phyloP scores from a whole-genome alignment of 2,888 invertebrate genomes.

The Sicus ferrugineus region DNA sequence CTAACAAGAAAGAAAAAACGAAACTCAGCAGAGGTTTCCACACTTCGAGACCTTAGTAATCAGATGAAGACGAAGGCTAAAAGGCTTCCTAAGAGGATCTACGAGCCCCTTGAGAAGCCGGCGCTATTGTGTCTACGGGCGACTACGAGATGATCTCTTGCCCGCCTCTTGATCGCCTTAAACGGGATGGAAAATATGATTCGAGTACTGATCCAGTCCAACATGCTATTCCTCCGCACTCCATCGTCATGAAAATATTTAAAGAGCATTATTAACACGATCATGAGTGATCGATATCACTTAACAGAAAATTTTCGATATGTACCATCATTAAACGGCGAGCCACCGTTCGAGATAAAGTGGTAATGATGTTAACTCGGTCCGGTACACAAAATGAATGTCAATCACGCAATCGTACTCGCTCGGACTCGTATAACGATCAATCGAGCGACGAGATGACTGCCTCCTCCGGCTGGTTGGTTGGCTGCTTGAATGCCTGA shows the following conservation, averaged over 20 bases:
- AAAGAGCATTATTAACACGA: slow-evolving; percentile 28
- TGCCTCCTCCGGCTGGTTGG: background rate
- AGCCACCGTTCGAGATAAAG: slow-evolving; percentile 18
- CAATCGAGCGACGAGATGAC: background rate
- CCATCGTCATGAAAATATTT: slow-evolving; percentile 25
- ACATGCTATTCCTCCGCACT: background rate
- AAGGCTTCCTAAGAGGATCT: slow-evolving; percentile 1
- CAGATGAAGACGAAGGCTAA: slow-evolving; percentile 3
- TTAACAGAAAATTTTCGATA: slow-evolving; percentile 20
- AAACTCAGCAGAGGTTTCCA: background rate
- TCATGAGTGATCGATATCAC: slow-evolving; percentile 22
- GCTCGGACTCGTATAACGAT: background rate
- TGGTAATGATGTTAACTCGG: slow-evolving; percentile 19
- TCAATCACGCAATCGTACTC: slow-evolving; percentile 17
- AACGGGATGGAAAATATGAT: slow-evolving; percentile 8
- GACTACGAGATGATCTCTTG: slow-evolving; percentile 8
- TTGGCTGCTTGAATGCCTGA: background rate
- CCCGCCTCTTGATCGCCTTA: slow-evolving; percentile 4
- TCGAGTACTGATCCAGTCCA: too few species aligned
- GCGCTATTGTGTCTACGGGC: slow-evolving; percentile 29
- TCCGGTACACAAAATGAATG: slow-evolving; percentile 23
- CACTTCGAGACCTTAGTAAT: background rate
- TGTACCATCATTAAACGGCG: slow-evolving; percentile 21
- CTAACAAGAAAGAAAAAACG: background rate
- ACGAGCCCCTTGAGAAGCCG: background rate